Conservation (phyloP, 2,888 invertebrate species). For the Caenorhabditis sulstoni region DNA sequence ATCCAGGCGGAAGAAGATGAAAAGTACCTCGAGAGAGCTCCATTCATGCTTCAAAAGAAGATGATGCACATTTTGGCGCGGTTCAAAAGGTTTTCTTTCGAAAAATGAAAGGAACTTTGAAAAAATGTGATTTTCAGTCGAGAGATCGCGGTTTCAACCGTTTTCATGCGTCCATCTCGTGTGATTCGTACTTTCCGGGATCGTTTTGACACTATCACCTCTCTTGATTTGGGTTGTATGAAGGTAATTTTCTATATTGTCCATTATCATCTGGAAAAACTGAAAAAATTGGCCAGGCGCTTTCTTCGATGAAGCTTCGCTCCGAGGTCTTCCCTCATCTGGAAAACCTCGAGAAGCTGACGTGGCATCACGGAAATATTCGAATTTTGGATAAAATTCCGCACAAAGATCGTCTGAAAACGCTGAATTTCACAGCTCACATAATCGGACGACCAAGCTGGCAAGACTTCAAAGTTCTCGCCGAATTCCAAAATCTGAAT, state of each 20-base stretch:
- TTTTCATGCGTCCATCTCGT: constrained; percentile 62
- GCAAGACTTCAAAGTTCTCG: constrained; percentile 16
- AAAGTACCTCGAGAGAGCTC: constrained; percentile 40
- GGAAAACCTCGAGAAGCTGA: constrained; percentile 42
- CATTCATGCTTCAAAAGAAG: constrained; percentile 61
- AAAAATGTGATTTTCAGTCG: constrained; percentile 11
- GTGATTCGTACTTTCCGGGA: constrained; percentile 49
- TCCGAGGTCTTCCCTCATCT: constrained; percentile 49
- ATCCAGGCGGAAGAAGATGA: constrained; percentile 40
- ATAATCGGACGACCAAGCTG: constrained; percentile 16
- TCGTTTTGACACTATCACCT: constrained; percentile 44
- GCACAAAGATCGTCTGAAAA: constrained; percentile 31
- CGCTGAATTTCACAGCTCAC: constrained; percentile 42
- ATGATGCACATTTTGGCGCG: constrained; percentile 45
- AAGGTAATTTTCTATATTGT: constrained; percentile 22
- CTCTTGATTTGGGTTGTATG: constrained; percentile 55
- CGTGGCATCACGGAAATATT: constrained; percentile 58
- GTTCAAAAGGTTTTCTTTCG: constrained; percentile 34
- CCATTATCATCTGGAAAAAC: neutral
- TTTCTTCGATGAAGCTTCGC: constrained; percentile 33
- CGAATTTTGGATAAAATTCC: constrained; percentile 36
- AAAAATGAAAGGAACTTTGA: neutral
- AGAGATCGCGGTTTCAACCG: constrained; percentile 12
- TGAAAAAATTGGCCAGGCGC: constrained; percentile 19
- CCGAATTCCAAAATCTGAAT: constrained; percentile 49